Percentiles rank a stretch among this genome's conserved stretches.
phyloP scores from a whole-genome alignment of 1,140 invertebrate genomes.

The Zaprionus nigranus region DNA sequence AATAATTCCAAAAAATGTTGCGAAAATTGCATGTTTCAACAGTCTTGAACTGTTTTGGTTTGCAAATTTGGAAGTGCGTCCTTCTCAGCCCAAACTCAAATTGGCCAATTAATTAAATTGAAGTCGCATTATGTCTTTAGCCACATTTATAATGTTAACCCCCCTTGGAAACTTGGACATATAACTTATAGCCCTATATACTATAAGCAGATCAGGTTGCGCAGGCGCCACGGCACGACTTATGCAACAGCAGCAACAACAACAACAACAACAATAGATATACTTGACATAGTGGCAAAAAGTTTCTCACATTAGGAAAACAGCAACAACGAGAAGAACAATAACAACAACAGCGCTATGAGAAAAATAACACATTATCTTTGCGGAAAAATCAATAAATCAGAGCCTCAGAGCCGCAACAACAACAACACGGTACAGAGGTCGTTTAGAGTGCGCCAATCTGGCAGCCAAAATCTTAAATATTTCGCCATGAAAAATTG shows the following conservation, averaged over 20 bases:
- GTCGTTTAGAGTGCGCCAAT: slow-evolving; percentile 49
- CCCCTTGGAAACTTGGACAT: slow-evolving; percentile 25
- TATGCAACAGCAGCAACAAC: slow-evolving; percentile 51
- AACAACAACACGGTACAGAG: slow-evolving; percentile 12
- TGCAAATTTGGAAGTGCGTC: neutral
- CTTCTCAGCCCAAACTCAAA: neutral
- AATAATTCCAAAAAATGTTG: neutral
- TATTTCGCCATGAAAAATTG: slow-evolving; percentile 71
- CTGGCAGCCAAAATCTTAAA: slow-evolving; percentile 54
- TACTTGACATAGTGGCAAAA: slow-evolving; percentile 65
- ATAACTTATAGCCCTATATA: slow-evolving; percentile 23
- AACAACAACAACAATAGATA: slow-evolving; percentile 52
- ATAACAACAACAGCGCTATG: slow-evolving; percentile 56
- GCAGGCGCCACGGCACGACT: slow-evolving; percentile 27
- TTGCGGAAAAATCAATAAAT: slow-evolving; percentile 79
- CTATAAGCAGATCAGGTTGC: slow-evolving; percentile 54
- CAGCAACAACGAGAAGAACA: slow-evolving; percentile 40
- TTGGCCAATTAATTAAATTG: slow-evolving; percentile 33
- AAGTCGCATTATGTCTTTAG: slow-evolving; percentile 55
- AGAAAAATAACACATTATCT: slow-evolving; percentile 83
- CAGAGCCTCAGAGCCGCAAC: slow-evolving; percentile 43
- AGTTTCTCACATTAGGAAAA: slow-evolving; percentile 77
- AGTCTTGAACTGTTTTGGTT: too few relatives aligned
- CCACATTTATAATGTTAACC: slow-evolving; percentile 1
- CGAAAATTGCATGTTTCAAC: too few relatives aligned